These are phyloP conservation scores for Synanthedon myopaeformis DNA, from an alignment of 2,888 invertebrate species.

Conservation along the genomic window DNA sequence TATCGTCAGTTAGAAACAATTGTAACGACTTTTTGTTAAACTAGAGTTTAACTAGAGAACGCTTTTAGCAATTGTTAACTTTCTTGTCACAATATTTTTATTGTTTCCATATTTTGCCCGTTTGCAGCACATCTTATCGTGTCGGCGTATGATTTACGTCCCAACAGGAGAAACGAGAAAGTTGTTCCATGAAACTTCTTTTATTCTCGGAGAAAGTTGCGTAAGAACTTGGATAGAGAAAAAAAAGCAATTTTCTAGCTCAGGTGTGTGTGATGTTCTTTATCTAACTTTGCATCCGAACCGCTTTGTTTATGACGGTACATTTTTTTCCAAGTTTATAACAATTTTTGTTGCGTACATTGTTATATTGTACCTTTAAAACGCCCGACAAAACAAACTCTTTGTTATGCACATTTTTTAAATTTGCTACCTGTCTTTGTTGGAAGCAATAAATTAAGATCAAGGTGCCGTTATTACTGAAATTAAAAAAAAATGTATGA, in stretches of 20 bases:
- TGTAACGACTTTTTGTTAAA: constrained; percentile 7
- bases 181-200: constrained; percentile 63
- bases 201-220: constrained; percentile 66
- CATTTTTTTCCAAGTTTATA: constrained; percentile 65
- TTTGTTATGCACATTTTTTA: constrained; percentile 39
- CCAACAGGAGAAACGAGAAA: constrained; percentile 51
- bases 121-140: constrained; percentile 44
- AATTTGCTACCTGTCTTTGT: constrained; percentile 43
- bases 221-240: constrained; percentile 69
- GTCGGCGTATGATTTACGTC: constrained; percentile 53
- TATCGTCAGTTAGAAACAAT: background rate
- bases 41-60: constrained; percentile 32
- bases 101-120: constrained; percentile 50
- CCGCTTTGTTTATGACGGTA: constrained; percentile 64
- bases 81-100: constrained; percentile 61
- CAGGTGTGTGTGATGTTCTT: constrained; percentile 71
- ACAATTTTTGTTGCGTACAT: constrained; percentile 62
- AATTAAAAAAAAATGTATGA: background rate
- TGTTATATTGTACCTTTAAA: constrained; percentile 38
- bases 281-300: constrained; percentile 71
- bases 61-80: constrained; percentile 29
- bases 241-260: constrained; percentile 71
- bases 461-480: background rate
- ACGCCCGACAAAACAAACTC: constrained; percentile 49
- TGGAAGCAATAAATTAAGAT: background rate